A percentile compares a stretch with the other conserved stretches of the same genome.
These are phyloP conservation scores for Bellardia pandia DNA, from an alignment of 2,888 invertebrate genomes.

Conservation along the genomic window DNA sequence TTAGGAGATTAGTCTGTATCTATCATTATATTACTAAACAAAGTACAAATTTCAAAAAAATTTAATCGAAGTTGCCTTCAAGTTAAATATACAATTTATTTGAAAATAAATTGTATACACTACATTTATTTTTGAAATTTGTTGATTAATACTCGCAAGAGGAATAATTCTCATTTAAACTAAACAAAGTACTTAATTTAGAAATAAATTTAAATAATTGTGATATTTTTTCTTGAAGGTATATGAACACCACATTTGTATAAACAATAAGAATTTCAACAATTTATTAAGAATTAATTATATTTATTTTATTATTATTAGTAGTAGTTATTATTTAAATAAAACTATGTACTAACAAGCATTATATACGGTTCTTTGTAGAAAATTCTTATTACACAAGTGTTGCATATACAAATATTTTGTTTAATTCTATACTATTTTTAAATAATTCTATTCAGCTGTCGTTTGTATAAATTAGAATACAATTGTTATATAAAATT, in stretches of 20 bases:
- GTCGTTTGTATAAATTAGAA: neutral
- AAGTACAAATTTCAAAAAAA: too few relatives aligned
- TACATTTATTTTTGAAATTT: too few relatives aligned
- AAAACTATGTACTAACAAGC: conserved; percentile 14
- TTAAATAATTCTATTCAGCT: neutral
- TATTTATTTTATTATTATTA: neutral
- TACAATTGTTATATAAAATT: conserved; percentile 14
- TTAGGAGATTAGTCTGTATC: too few relatives aligned
- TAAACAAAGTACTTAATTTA: too few relatives aligned
- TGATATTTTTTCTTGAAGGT: neutral
- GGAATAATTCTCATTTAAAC: too few relatives aligned
- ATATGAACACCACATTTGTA: neutral
- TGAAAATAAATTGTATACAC: too few relatives aligned
- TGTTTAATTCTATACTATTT: neutral
- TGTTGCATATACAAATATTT: conserved; percentile 26
- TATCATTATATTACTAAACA: too few relatives aligned
- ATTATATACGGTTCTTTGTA: conserved; percentile 31
- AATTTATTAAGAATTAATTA: conserved; percentile 35
- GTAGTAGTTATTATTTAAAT: conserved; percentile 5
- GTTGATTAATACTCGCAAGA: too few relatives aligned
- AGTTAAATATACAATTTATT: too few relatives aligned
- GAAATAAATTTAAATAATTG: neutral
- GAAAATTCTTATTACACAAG: conserved; percentile 30
- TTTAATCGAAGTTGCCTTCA: too few relatives aligned
- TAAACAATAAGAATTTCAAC: conserved; percentile 38